A percentile compares a stretch with the other conserved stretches of the same genome.
These are phyloP conservation scores for Dascyllus trimaculatus DNA, from an alignment of 2,113 vertebrate genomes.

Conservation along the genomic window DNA sequence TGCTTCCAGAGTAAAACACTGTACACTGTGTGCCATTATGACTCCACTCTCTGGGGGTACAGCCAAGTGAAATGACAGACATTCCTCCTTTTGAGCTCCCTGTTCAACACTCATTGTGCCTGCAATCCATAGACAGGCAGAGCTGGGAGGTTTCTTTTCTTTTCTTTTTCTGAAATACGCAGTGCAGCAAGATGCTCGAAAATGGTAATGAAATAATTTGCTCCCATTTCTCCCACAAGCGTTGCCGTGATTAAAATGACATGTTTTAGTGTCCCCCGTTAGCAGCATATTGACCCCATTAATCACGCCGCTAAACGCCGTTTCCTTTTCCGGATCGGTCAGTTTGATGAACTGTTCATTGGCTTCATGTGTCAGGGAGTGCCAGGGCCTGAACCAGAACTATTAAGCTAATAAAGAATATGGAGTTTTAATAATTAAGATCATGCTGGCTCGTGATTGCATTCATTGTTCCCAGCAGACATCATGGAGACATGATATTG, in stretches of 20 bases:
- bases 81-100: slow-evolving; percentile 27
- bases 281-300: slow-evolving; percentile 73
- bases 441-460: slow-evolving; percentile 66
- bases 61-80: slow-evolving; percentile 55
- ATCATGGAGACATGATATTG: slow-evolving; percentile 52
- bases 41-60: slow-evolving; percentile 28
- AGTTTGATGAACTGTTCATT: slow-evolving; percentile 64
- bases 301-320: slow-evolving; percentile 62
- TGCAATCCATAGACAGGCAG: slow-evolving; percentile 22
- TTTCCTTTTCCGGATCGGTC: slow-evolving; percentile 68
- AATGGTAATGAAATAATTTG: slow-evolving; percentile 68
- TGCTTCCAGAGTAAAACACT: slow-evolving; percentile 54
- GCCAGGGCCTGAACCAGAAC: slow-evolving; percentile 42
- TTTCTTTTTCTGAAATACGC: slow-evolving; percentile 9
- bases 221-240: slow-evolving; percentile 49
- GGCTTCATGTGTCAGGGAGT: slow-evolving; percentile 30
- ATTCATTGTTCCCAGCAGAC: slow-evolving; percentile 44
- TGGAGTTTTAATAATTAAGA: slow-evolving; percentile 78
- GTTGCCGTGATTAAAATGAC: slow-evolving; percentile 69
- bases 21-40: slow-evolving; percentile 32
- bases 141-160: not conserved
- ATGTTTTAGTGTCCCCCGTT: slow-evolving; percentile 65
- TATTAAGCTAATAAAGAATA: slow-evolving; percentile 74
- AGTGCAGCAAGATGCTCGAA: slow-evolving; percentile 52
- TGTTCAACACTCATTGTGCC: slow-evolving; percentile 33